Evolutionary conservation across 2,113 vertebrate genomes (phyloP).

Genomic region (Chlorodrepanis virens): DNA sequence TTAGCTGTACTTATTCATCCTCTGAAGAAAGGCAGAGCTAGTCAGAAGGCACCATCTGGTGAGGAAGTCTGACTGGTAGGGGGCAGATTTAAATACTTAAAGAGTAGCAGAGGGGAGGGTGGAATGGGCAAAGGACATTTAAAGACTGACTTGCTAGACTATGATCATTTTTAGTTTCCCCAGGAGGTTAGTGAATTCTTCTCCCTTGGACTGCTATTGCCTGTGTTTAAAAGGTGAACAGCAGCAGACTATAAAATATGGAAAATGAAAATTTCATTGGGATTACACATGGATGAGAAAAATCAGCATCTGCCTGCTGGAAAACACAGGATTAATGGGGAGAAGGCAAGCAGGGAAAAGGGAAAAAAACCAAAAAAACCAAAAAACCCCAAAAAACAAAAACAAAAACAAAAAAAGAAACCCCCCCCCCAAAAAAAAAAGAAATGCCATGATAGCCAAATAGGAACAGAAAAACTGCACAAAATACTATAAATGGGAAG

Average conservation of each 20-base stretch:
- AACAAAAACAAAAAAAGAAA: too few species aligned
- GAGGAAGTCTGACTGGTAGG: slow-evolving; percentile 55
- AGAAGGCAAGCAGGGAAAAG: not conserved
- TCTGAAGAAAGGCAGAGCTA: slow-evolving; percentile 46
- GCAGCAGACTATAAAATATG: slow-evolving; percentile 49
- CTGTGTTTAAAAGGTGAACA: slow-evolving; percentile 61
- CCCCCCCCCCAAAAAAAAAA: not conserved
- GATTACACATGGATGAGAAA: slow-evolving; percentile 56
- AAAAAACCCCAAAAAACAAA: too few species aligned
- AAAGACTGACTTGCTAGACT: slow-evolving; percentile 49
- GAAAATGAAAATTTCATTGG: slow-evolving; percentile 58
- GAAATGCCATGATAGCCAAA: not conserved
- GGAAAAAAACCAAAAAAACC: not conserved
- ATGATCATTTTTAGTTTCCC: slow-evolving; percentile 61
- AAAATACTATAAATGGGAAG: not conserved
- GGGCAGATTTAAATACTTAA: slow-evolving; percentile 69
- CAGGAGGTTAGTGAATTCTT: slow-evolving; percentile 59
- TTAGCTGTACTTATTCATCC: slow-evolving; percentile 39
- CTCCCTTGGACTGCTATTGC: slow-evolving; percentile 43
- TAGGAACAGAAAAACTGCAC: not conserved
- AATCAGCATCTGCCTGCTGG: slow-evolving; percentile 48
- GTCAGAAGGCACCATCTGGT: slow-evolving; percentile 63
- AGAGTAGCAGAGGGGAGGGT: slow-evolving; percentile 50
- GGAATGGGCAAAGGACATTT: slow-evolving; percentile 53
- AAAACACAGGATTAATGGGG: slow-evolving; percentile 14